Conservation (phyloP, 1,140 invertebrate species). For the Drosophila burlai region DNA sequence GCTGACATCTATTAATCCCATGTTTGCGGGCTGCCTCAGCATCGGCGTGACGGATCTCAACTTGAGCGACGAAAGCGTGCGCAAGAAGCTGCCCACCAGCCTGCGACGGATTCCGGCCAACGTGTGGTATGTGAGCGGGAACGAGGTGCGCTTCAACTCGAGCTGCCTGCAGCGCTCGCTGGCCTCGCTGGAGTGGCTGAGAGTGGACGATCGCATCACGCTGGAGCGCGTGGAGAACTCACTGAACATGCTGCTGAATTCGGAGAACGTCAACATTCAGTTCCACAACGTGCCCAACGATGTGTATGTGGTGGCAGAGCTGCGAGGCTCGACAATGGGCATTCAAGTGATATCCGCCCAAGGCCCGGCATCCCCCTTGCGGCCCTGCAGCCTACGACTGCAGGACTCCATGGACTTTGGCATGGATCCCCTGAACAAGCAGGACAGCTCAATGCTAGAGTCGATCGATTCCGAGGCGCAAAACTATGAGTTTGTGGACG, state of each 20-base stretch:
- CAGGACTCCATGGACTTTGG: conserved; percentile 89
- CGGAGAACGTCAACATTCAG: conserved; percentile 93
- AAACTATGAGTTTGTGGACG: conserved; percentile 88
- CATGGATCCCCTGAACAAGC: conserved; percentile 87
- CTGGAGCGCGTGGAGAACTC: conserved; percentile 88
- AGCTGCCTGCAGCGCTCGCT: conserved; percentile 88
- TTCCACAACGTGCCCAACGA: conserved; percentile 91
- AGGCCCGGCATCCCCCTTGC: conserved; percentile 86
- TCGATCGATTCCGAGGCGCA: conserved; percentile 84
- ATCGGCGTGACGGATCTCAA: conserved; percentile 84
- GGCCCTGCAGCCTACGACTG: conserved; percentile 86
- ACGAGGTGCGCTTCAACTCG: conserved; percentile 88
- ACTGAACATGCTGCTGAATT: conserved; percentile 90
- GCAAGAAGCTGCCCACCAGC: conserved; percentile 79
- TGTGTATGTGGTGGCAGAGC: conserved; percentile 86
- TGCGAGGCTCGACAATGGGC: conserved; percentile 89
- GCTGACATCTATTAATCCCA: conserved; percentile 76
- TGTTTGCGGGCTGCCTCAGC: conserved; percentile 80
- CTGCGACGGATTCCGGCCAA: conserved; percentile 81
- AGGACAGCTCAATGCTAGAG: conserved; percentile 85
- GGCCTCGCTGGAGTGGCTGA: conserved; percentile 92
- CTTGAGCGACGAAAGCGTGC: conserved; percentile 75
- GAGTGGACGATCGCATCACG: conserved; percentile 90
- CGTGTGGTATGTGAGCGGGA: conserved; percentile 86
- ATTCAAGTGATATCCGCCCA: conserved; percentile 87